phyloP scores from a whole-genome alignment of 2,888 invertebrate genomes.

The Dendrolimus pini region DNA sequence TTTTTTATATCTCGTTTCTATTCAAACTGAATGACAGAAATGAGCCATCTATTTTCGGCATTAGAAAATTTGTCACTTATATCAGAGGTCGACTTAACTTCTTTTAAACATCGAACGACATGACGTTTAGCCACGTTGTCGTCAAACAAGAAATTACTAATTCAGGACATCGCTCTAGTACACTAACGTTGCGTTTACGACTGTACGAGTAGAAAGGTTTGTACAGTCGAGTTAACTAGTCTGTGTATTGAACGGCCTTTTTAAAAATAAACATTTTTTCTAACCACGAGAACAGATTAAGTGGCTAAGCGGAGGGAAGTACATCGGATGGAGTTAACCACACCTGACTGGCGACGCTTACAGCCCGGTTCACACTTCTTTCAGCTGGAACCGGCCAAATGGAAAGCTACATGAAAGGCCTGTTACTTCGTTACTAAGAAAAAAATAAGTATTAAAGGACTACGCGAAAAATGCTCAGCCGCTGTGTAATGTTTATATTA shows the following conservation, averaged over 20 bases:
- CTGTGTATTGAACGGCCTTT: constrained; percentile 23
- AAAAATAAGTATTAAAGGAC: constrained; percentile 29
- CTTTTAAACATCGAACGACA: not conserved
- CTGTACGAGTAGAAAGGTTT: constrained; percentile 10
- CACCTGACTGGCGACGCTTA: constrained; percentile 63
- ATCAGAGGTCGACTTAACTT: not conserved
- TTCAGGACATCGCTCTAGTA: not conserved
- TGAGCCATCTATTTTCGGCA: too few relatives aligned
- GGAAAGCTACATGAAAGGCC: constrained; percentile 71
- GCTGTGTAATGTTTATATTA: constrained; percentile 16
- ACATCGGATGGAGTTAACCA: constrained; percentile 49
- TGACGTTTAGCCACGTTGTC: constrained; percentile 1
- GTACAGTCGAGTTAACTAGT: constrained; percentile 12
- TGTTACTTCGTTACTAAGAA: constrained; percentile 51
- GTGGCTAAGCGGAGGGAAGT: constrained; percentile 46
- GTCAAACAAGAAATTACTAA: not conserved
- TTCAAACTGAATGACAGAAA: too few relatives aligned
- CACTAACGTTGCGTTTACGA: constrained; percentile 19
- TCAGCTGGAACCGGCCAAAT: constrained; percentile 59
- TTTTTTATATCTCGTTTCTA: too few relatives aligned
- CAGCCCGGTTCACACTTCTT: constrained; percentile 66
- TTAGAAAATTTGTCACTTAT: too few relatives aligned
- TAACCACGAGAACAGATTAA: constrained; percentile 58
- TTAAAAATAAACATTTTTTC: constrained; percentile 51
- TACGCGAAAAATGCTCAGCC: constrained; percentile 28